These are phyloP conservation scores for Geotria australis DNA, from an alignment of 2,797 vertebrate species.

Conservation along the genomic window DNA sequence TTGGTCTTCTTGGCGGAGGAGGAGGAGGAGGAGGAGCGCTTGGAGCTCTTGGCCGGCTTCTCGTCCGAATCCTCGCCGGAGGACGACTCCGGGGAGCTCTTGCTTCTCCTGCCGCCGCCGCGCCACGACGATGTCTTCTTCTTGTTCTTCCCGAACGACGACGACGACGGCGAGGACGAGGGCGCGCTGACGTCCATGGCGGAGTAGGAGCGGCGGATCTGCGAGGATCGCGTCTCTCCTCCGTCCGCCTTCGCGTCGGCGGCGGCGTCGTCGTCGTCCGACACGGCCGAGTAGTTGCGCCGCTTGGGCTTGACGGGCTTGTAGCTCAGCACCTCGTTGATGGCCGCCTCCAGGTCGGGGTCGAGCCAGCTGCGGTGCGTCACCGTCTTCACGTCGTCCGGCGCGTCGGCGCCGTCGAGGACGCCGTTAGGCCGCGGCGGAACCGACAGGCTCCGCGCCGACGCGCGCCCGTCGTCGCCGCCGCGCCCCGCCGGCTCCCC, in stretches of 20 bases:
- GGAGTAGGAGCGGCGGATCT: slow-evolving; percentile 33
- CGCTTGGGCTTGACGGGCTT: slow-evolving; percentile 37
- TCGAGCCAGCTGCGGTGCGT: slow-evolving; percentile 51
- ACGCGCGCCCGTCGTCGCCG: slow-evolving; percentile 17
- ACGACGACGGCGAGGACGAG: slow-evolving; percentile 14
- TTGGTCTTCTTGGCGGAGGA: slow-evolving; percentile 31
- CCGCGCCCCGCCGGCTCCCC: slow-evolving; percentile 24
- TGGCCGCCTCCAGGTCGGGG: slow-evolving; percentile 66
- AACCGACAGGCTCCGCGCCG: slow-evolving; percentile 48
- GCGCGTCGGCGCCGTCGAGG: background rate
- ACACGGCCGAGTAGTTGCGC: slow-evolving; percentile 33
- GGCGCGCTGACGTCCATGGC: slow-evolving; percentile 24
- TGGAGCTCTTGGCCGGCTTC: slow-evolving; percentile 9
- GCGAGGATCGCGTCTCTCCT: slow-evolving; percentile 6
- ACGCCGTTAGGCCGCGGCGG: slow-evolving; percentile 12
- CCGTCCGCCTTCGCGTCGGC: slow-evolving; percentile 7
- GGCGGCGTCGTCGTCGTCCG: slow-evolving; percentile 13
- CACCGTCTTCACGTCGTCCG: slow-evolving; percentile 12
- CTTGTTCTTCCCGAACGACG: slow-evolving; percentile 15
- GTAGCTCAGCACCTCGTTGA: slow-evolving; percentile 70
- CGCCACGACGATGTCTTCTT: slow-evolving; percentile 9
- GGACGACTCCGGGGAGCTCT: background rate
- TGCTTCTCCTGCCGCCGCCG: slow-evolving; percentile 6
- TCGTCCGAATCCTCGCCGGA: background rate
- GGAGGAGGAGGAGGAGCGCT: slow-evolving; percentile 8